phyloP scores from a whole-genome alignment of 2,797 vertebrate genomes.

The Scleropages formosus region DNA sequence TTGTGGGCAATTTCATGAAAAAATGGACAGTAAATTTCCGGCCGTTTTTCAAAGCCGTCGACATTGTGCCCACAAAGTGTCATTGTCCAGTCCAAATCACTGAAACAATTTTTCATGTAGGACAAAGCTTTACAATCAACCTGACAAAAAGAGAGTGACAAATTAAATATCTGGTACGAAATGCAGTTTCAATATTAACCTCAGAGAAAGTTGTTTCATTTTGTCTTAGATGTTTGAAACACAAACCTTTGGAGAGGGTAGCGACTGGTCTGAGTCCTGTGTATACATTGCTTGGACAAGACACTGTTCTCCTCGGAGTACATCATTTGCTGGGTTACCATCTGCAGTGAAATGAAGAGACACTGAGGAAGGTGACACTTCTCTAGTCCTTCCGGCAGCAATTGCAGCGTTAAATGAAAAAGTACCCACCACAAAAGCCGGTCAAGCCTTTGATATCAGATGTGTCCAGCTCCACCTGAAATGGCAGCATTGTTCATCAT shows the following conservation, averaged over 20 bases:
- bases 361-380: neutral
- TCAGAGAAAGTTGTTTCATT: neutral
- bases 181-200: no score
- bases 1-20: conserved; percentile 58
- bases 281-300: neutral
- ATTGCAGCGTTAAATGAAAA: neutral
- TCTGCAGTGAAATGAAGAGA: neutral
- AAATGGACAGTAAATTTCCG: conserved; percentile 59
- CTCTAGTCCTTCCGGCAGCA: neutral
- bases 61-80: conserved; percentile 55
- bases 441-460: conserved; percentile 46
- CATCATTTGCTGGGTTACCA: neutral
- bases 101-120: conserved; percentile 48
- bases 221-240: neutral
- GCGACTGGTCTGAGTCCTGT: accelerated
- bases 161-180: neutral
- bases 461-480: conserved; percentile 57
- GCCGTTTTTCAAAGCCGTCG: conserved; percentile 21
- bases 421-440: conserved; percentile 60
- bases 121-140: conserved; percentile 59
- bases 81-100: accelerated
- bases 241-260: neutral
- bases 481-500: neutral
- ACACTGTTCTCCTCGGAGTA: no score
- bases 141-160: conserved; percentile 47